Evolutionary conservation across 2,888 invertebrate genomes (phyloP).

Genomic region (Branchinecta sandiegonensis): DNA sequence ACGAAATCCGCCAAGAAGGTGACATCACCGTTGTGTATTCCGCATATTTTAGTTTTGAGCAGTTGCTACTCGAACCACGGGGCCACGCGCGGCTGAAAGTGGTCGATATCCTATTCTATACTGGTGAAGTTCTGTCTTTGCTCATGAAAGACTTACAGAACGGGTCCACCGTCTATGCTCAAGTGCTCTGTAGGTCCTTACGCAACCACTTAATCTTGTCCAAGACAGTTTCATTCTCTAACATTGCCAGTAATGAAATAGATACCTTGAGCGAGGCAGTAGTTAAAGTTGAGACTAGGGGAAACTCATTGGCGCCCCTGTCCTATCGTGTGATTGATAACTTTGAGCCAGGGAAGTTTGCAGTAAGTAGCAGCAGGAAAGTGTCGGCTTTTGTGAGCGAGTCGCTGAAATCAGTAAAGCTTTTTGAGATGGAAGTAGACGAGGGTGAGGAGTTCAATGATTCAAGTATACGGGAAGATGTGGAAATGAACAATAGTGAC

Average conservation of each 20-base stretch:
- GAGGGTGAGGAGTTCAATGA: slow-evolving; percentile 56
- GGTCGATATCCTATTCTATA: slow-evolving; percentile 61
- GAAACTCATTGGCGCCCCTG: slow-evolving; percentile 23
- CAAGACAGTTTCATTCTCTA: neutral
- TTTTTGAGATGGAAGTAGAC: slow-evolving; percentile 85
- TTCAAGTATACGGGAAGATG: slow-evolving; percentile 8
- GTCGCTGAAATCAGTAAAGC: slow-evolving; percentile 58
- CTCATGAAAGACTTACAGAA: slow-evolving; percentile 36
- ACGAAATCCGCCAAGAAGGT: slow-evolving; percentile 40
- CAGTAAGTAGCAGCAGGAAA: slow-evolving; percentile 69
- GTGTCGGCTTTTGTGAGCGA: slow-evolving; percentile 72
- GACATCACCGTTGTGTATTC: slow-evolving; percentile 38
- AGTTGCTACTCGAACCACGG: slow-evolving; percentile 27
- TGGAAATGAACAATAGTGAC: neutral
- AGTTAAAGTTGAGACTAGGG: slow-evolving; percentile 29
- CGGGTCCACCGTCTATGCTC: slow-evolving; percentile 24
- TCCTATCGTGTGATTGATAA: slow-evolving; percentile 46
- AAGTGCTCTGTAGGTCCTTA: slow-evolving; percentile 24
- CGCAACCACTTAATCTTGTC: slow-evolving; percentile 21
- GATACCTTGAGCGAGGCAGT: neutral
- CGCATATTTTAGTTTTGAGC: slow-evolving; percentile 41
- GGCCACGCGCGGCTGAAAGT: slow-evolving; percentile 33
- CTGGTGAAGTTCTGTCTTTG: slow-evolving; percentile 52
- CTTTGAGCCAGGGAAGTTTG: slow-evolving; percentile 50
- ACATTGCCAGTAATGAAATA: neutral